Evolutionary conservation across 2,888 invertebrate species (phyloP), one percentile per base, ranked within the genome.

Genomic region (Eupithecia subfuscata): DNA sequence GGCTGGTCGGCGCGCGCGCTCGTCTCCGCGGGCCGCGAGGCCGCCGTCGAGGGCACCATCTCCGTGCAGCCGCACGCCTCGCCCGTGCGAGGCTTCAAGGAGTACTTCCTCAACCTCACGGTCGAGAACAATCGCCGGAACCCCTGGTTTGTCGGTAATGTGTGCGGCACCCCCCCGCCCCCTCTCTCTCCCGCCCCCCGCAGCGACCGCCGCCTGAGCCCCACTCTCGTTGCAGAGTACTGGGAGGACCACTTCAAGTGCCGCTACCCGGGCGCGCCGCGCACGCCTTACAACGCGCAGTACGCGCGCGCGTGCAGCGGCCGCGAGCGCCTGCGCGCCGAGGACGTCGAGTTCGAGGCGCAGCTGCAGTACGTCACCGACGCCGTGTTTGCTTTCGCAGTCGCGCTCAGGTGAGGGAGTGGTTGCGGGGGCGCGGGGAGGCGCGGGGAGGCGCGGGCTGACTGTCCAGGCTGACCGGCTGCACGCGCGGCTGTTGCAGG

Each of bases 291-390:
- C 92, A 98, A 98, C 89, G 92, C 93, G 74, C 96, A 96, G 82
- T 97, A 97, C 89, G 94, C 94, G 30, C 95, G 92, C 37, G 87
- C 92, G 16, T 99, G 99, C 89, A 97, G 97, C 0, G 97, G 97
- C n/a, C 94, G 95, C 70, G 98, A 98, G 89, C 95, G 96, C 14
- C 96, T 98, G 37, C 96, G 97, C 0, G 95, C 96, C 48, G 96
- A 97, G 70, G 97, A 97, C 86, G 97, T 97, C 0, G 97, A 97
- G 80, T 98, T 98, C 86, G 99, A 99, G 90, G 98, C 97, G 84
- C 99, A 99, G 90, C 95, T 99, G 78, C 99, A 99, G 93, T 99
- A 99, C 90, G 99, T 99, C 63, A 97, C 98, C 60, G 99, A 99
- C 90, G 98, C 99, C 12, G 98, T 99, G 0, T 96, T 98, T 96